These are phyloP conservation scores for Drosophila rellima DNA, from an alignment of 2,888 invertebrate genomes.

Conservation along the genomic window DNA sequence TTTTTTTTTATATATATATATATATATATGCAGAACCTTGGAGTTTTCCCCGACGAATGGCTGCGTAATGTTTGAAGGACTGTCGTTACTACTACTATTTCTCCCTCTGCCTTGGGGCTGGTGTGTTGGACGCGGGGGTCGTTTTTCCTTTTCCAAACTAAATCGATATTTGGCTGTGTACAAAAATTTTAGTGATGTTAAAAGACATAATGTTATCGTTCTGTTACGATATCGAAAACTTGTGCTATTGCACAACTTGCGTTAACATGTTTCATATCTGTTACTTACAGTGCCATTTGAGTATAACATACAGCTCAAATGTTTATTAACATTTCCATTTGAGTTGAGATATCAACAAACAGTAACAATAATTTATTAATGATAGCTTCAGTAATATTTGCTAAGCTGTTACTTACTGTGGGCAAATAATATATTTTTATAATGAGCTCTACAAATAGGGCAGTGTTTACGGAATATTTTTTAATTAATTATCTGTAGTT, in stretches of 20 bases:
- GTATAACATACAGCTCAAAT: not conserved
- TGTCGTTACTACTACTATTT: constrained; percentile 77
- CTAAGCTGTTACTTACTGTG: not conserved
- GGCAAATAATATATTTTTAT: constrained; percentile 4
- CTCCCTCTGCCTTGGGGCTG: constrained; percentile 69
- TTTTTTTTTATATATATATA: constrained; percentile 35
- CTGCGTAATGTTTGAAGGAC: constrained; percentile 79
- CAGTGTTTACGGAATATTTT: not conserved
- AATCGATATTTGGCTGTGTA: constrained; percentile 74
- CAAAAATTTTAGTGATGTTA: too few relatives aligned
- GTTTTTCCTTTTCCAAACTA: constrained; percentile 65
- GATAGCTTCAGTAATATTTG: not conserved
- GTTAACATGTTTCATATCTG: constrained; percentile 17
- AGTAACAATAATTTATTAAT: constrained; percentile 7
- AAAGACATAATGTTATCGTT: too few relatives aligned
- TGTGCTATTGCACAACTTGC: constrained; percentile 19
- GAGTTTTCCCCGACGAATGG: constrained; percentile 45
- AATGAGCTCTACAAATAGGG: not conserved
- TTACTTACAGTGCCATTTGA: constrained; percentile 19
- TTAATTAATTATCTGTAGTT: not conserved
- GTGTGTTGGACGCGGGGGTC: constrained; percentile 70
- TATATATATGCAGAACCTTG: constrained; percentile 60
- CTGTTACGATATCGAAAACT: constrained; percentile 31
- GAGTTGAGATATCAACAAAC: not conserved
- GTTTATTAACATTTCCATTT: constrained; percentile 6